Evolutionary conservation across 2,113 vertebrate genomes (phyloP).

Genomic region (Vombatus ursinus): DNA sequence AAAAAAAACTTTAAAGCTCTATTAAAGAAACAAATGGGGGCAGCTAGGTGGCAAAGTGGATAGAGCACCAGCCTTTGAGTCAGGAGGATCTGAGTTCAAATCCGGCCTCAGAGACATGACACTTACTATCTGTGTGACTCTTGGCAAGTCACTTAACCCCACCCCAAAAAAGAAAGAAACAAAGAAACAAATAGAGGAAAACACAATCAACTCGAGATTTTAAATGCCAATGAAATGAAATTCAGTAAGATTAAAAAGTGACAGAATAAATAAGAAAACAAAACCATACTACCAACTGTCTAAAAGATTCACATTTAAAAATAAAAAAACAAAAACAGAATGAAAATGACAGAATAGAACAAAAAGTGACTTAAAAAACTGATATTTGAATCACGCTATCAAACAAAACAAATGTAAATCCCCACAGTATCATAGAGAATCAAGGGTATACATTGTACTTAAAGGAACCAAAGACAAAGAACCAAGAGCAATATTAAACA

Average conservation of each 20-base stretch:
- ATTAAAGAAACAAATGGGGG: background rate
- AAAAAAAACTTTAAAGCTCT: background rate
- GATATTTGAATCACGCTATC: background rate
- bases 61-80: too few relatives aligned
- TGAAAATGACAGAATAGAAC: background rate
- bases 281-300: too few relatives aligned
- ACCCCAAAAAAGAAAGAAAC: background rate
- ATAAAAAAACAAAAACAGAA: background rate
- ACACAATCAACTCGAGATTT: background rate
- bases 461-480: background rate
- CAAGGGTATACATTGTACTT: too few relatives aligned
- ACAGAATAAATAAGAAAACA: background rate
- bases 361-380: background rate
- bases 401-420: background rate
- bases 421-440: background rate
- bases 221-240: background rate
- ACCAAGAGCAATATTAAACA: background rate
- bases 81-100: too few relatives aligned
- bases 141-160: too few relatives aligned
- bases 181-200: background rate
- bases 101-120: too few relatives aligned
- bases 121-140: too few relatives aligned
- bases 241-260: background rate
- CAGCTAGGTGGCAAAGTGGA: too few relatives aligned
- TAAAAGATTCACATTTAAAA: background rate